Base-by-base conservation (phyloP, 2,888 invertebrate species). In the Lapara coniferarum region DNA sequence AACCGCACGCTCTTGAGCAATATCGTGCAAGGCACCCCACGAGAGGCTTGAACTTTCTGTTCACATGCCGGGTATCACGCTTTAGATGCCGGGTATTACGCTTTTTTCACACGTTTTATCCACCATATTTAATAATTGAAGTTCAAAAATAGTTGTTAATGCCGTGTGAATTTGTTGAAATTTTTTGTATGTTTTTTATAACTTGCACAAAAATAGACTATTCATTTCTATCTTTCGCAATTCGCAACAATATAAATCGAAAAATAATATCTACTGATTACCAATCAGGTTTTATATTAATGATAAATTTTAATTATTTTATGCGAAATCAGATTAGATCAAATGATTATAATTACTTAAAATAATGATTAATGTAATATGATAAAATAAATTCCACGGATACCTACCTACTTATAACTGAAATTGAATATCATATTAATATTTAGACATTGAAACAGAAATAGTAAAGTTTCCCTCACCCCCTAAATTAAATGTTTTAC, bases 1-100 rank as follows among this genome's bases (percentile, higher is more conserved):
- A 85, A 84, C 85, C 86, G 82, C 89, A 84, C 79, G 72, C 72
- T 80, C 85, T 87, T 89, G 81, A 79, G 89, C 84, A 88, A 89
- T 79, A 77, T 76, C 75, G 74, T 75, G 78, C 81, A 76, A 80
- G 78, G 83, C 85, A 86, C 86, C 85, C 81, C 81, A 81, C 81
- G 81, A 85, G 78, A 84, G 82, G 88, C 88, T 89, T 89, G 85
- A 82, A 83, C 79, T 85, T 86, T 89, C 88, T 89, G 87, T 88
- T 85, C 83, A 78, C 75, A 78, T 77, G 70, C 71, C 70, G 73
- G 77, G 81, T 83, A 85, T 85, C 83, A 84, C 81, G 83, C 37
- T 88, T 85, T 82, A 78, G 75, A 78, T 77, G 70, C 71, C 70
- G 73, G 77, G 81, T 83, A 85, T 85, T 83, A 84, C 81, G 83